Evolutionary conservation across 1,140 invertebrate genomes (phyloP).

Genomic region (Fragariocoptes setiger): DNA sequence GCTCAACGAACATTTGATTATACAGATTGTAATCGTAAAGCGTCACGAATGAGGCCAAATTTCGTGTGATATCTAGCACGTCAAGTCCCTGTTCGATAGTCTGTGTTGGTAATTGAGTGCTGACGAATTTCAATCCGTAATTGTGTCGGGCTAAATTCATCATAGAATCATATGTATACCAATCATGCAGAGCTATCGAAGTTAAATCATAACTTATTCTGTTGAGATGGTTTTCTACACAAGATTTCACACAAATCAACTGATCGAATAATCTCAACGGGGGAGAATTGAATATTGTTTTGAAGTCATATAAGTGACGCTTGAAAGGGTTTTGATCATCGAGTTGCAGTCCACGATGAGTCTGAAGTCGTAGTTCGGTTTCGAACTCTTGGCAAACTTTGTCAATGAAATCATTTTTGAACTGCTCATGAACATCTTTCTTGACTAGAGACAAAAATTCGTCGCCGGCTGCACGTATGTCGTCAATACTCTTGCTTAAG

Average conservation of each 20-base stretch:
- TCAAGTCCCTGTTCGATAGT: slow-evolving; percentile 91
- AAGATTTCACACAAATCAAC: slow-evolving; percentile 17
- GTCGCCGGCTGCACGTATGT: not conserved
- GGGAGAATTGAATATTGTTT: not conserved
- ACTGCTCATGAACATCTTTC: slow-evolving; percentile 1
- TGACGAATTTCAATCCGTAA: slow-evolving; percentile 41
- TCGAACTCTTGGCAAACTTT: slow-evolving; percentile 55
- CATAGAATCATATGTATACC: slow-evolving; percentile 91
- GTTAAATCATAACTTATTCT: slow-evolving; percentile 89
- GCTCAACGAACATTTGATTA: slow-evolving; percentile 30
- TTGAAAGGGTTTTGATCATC: slow-evolving; percentile 39
- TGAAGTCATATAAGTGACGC: slow-evolving; percentile 5
- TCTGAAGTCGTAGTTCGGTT: slow-evolving; percentile 54
- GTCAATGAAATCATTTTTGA: slow-evolving; percentile 24
- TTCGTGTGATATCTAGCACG: slow-evolving; percentile 84
- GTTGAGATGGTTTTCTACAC: slow-evolving; percentile 67
- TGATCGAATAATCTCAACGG: not conserved
- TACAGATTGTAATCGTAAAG: slow-evolving; percentile 85
- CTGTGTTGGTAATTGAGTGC: slow-evolving; percentile 76
- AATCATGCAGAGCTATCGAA: slow-evolving; percentile 81
- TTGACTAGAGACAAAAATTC: not conserved
- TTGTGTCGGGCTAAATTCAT: slow-evolving; percentile 57
- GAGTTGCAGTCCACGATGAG: slow-evolving; percentile 57
- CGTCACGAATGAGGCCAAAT: slow-evolving; percentile 76
- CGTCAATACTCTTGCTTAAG: not conserved